Percentiles rank a stretch among this genome's conserved stretches.
phyloP scores from a whole-genome alignment of 2,888 invertebrate species.

The Meteorus cinctellus region DNA sequence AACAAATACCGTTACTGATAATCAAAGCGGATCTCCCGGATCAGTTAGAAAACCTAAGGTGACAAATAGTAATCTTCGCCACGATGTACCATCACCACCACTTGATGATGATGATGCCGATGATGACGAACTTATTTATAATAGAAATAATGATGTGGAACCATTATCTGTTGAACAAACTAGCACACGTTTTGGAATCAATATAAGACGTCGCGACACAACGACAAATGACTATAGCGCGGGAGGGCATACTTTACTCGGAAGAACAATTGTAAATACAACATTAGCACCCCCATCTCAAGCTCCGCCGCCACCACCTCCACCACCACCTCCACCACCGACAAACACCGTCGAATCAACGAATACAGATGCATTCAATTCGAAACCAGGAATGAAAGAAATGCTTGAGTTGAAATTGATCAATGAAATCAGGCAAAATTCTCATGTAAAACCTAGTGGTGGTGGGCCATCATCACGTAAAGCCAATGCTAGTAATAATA shows the following conservation, averaged over 20 bases:
- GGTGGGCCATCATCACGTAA: constrained; percentile 46
- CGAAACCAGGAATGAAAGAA: constrained; percentile 82
- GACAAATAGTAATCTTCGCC: background rate
- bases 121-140: background rate
- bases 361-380: constrained; percentile 67
- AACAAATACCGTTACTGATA: background rate
- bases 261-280: constrained; percentile 73
- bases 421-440: constrained; percentile 88
- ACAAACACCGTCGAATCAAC: constrained; percentile 58
- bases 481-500: constrained; percentile 51
- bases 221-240: constrained; percentile 72
- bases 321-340: constrained; percentile 71
- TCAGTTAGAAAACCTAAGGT: background rate
- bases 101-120: constrained; percentile 41
- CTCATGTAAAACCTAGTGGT: constrained; percentile 79
- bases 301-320: constrained; percentile 64
- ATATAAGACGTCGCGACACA: constrained; percentile 80
- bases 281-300: constrained; percentile 74
- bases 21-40: background rate
- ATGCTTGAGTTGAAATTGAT: constrained; percentile 87
- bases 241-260: constrained; percentile 75
- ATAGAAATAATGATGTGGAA: constrained; percentile 70
- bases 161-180: constrained; percentile 82
- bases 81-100: constrained; percentile 26
- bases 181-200: constrained; percentile 82